Percentiles rank a stretch among this genome's conserved stretches.
Conservation (phyloP, 2,113 vertebrate genomes). For the Callaeas wilsoni region DNA sequence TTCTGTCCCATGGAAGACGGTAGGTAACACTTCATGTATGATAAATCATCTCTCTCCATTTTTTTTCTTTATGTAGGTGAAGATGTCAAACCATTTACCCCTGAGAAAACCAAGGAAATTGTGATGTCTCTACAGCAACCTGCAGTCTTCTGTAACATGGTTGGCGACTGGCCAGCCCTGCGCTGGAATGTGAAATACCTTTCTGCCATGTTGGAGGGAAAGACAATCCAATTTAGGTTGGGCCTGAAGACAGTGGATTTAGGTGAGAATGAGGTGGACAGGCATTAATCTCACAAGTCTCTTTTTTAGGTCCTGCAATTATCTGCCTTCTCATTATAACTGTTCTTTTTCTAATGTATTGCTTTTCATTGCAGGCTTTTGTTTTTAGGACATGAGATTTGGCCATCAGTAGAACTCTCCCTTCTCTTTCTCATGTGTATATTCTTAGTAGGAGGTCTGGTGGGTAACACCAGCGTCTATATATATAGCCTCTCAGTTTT, state of each 20-base stretch:
- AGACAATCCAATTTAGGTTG: constrained; percentile 81
- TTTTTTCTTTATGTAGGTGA: constrained; percentile 59
- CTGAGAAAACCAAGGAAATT: constrained; percentile 78
- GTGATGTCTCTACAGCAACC: constrained; percentile 81
- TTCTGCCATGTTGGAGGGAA: constrained; percentile 71
- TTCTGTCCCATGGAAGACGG: neutral
- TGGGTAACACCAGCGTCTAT: neutral
- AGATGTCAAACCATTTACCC: constrained; percentile 81
- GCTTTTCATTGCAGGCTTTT: neutral
- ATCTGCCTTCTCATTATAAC: neutral
- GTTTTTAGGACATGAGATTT: neutral
- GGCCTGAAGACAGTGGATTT: constrained; percentile 71
- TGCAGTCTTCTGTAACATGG: constrained; percentile 87
- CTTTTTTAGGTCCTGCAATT: neutral
- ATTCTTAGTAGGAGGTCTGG: neutral
- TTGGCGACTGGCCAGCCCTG: constrained; percentile 81
- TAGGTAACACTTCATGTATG: neutral
- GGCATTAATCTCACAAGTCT: neutral
- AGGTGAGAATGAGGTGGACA: constrained; percentile 66
- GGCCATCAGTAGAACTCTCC: neutral
- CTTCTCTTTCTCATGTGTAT: neutral
- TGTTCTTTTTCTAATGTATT: neutral
- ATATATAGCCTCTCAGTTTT: neutral
- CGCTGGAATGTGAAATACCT: constrained; percentile 82
- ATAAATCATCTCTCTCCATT: neutral